Evolutionary conservation across 2,113 vertebrate genomes (phyloP).

Genomic region (Muscicapa adusta): DNA sequence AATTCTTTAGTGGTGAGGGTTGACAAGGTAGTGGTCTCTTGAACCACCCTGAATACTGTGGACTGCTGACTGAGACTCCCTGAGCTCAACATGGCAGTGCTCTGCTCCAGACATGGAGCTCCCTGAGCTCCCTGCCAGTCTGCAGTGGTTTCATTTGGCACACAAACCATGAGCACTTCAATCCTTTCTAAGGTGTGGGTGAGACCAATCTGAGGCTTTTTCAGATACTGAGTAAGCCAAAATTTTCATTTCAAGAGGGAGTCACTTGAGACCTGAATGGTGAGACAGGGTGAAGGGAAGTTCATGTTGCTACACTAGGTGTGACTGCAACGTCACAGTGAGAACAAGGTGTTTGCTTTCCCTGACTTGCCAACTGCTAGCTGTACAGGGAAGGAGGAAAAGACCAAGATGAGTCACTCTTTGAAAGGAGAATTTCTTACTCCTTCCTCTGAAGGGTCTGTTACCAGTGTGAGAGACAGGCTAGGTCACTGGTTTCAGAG

Average conservation of each 20-base stretch:
- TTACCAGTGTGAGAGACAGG: background rate
- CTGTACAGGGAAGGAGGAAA: background rate
- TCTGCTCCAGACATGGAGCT: background rate
- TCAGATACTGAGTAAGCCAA: background rate
- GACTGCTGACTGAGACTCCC: background rate
- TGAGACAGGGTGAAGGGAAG: background rate
- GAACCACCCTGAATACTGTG: background rate
- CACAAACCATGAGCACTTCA: background rate
- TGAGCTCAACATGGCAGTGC: background rate
- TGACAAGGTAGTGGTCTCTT: background rate
- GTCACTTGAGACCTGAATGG: background rate
- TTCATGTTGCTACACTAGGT: background rate
- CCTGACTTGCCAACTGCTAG: background rate
- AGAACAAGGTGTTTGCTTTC: conserved; percentile 35
- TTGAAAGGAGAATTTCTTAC: background rate
- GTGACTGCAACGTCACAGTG: background rate
- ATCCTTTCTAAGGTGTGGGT: background rate
- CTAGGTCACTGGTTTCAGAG: background rate
- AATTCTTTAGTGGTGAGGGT: background rate
- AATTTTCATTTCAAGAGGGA: background rate
- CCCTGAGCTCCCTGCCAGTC: background rate
- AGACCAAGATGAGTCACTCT: background rate
- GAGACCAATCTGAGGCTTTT: background rate
- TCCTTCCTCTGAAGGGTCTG: background rate
- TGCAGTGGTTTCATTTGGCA: background rate